Conservation (phyloP, 2,113 vertebrate species). For the Bubo bubo region DNA sequence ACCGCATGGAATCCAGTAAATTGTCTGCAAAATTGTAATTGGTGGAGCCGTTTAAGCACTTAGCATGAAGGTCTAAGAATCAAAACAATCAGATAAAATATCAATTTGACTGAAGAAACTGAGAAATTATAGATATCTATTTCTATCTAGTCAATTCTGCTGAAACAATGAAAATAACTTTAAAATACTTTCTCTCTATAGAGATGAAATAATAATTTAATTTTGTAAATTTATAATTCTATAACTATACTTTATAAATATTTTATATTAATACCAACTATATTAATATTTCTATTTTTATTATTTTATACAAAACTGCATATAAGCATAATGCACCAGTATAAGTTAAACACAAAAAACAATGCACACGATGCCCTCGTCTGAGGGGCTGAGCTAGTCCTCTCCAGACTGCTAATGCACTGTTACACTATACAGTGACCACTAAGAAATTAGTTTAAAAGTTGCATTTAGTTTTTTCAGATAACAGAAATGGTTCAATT, state of each 20-base stretch:
- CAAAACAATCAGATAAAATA: not conserved
- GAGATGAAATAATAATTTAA: not conserved
- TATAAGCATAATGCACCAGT: not conserved
- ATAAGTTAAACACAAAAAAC: not conserved
- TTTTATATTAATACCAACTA: not conserved
- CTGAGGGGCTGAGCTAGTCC: not conserved
- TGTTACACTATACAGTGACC: not conserved
- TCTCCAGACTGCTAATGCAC: not conserved
- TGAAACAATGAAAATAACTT: not conserved
- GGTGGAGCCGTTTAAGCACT: not conserved
- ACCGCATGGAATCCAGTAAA: not conserved
- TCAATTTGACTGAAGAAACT: not conserved
- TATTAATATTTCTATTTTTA: not conserved
- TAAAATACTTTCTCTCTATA: not conserved
- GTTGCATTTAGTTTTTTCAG: not conserved
- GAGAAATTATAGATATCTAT: not conserved
- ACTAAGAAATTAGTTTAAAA: not conserved
- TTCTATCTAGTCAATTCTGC: not conserved
- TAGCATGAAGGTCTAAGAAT: not conserved
- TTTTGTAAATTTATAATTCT: not conserved
- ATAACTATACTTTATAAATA: not conserved
- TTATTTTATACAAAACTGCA: not conserved
- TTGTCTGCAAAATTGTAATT: not conserved
- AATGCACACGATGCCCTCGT: accelerated
- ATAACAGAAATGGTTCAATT: not conserved